Conservation (phyloP, 2,888 invertebrate species). For the Caenorhabditis sinica region DNA sequence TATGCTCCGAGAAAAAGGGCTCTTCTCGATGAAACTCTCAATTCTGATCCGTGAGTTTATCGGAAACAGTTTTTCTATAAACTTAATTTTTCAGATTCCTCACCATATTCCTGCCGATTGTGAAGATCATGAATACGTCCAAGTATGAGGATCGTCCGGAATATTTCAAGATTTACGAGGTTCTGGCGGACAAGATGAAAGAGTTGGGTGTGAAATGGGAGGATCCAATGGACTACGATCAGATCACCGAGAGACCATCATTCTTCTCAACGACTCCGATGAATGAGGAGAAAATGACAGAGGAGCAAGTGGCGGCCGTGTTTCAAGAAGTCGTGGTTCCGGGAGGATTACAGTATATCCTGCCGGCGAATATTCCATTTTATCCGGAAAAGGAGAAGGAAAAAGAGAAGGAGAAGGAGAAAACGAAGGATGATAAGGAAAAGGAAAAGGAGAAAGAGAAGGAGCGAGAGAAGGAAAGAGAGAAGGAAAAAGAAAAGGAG, state of each 20-base stretch:
- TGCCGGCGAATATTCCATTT: neutral
- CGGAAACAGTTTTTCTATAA: neutral
- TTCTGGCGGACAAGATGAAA: constrained; percentile 31
- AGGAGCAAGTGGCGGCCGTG: constrained; percentile 14
- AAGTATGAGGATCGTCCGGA: constrained; percentile 50
- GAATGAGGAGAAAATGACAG: constrained; percentile 29
- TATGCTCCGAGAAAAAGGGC: constrained; percentile 34
- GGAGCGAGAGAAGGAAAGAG: constrained; percentile 12
- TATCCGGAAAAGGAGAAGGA: constrained; percentile 8
- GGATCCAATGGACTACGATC: constrained; percentile 54
- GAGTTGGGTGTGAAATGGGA: constrained; percentile 47
- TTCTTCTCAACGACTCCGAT: neutral
- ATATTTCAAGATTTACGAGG: constrained; percentile 47
- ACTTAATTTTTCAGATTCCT: constrained; percentile 23
- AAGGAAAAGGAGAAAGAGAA: constrained; percentile 8
- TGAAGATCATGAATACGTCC: constrained; percentile 14
- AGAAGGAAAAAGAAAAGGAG: constrained; percentile 11
- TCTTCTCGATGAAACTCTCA: constrained; percentile 31
- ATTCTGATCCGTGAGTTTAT: constrained; percentile 30
- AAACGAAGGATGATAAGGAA: constrained; percentile 11
- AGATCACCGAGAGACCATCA: neutral
- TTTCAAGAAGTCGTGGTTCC: constrained; percentile 39
- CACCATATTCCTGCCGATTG: constrained; percentile 14
- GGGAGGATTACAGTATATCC: constrained; percentile 26
- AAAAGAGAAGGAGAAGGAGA: constrained; percentile 30